A percentile compares a stretch with the other conserved stretches of the same genome.
Evolutionary conservation across 2,888 invertebrate species (phyloP).

Genomic region (Cybosia mesomella): DNA sequence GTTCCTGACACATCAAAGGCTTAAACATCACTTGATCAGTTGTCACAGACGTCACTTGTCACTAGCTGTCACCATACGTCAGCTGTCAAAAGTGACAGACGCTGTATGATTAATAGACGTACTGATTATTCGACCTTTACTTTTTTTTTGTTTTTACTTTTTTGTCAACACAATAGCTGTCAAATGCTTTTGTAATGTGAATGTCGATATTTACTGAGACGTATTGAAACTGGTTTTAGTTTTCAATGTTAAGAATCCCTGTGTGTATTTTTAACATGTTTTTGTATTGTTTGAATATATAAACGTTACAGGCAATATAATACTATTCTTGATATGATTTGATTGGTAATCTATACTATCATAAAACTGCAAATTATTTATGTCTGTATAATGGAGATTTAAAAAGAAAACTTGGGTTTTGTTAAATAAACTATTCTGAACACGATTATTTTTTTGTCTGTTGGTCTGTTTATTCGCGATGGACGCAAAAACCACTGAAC

Average conservation of each 20-base stretch:
- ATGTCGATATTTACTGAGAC: constrained; percentile 40
- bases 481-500: too few species aligned
- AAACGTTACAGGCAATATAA: not conserved
- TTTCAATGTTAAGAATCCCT: not conserved
- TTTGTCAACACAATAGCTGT: constrained; percentile 68
- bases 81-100: constrained; percentile 60
- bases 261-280: not conserved
- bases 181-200: constrained; percentile 56
- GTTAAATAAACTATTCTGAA: too few species aligned
- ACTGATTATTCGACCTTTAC: constrained; percentile 66
- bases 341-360: not conserved
- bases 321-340: not conserved
- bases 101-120: constrained; percentile 74
- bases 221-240: constrained; percentile 26
- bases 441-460: too few species aligned
- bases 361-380: too few species aligned
- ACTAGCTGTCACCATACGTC: constrained; percentile 66
- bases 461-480: too few species aligned
- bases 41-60: constrained; percentile 66
- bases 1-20: constrained; percentile 75
- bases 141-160: constrained; percentile 53
- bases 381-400: too few species aligned
- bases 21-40: constrained; percentile 65
- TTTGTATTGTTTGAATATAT: not conserved
- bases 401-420: too few species aligned